Base-by-base conservation (phyloP, 2,888 invertebrate species). In the Drosophila neutralis region DNA sequence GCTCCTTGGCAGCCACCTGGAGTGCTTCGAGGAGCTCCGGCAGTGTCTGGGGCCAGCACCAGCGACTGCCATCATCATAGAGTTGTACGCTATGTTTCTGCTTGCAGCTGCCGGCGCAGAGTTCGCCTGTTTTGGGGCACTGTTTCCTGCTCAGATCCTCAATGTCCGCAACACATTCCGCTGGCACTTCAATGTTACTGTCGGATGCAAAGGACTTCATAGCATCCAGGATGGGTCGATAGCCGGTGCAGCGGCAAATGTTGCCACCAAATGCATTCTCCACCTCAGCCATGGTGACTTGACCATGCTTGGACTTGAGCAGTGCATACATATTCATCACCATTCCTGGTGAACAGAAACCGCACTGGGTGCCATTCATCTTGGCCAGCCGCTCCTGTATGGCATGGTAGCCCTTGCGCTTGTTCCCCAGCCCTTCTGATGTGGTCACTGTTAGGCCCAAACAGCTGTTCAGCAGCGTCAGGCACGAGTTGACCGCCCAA, bases 171-270 rank as follows among this genome's bases (percentile, higher is more conserved):
- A 45, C 21, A 40, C 95, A 92, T 84, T 94, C 92, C 0, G 92
- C 51, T 0, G 89, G 91, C 27, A 92, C 77, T 29, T 92, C 86
- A 57, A 94, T 93, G 10, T 94, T 94, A 7, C 94, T 94, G 81
- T 96, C 95, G 1, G 91, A 93, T 0, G 96, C 95, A 78, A 96
- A 95, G 2, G 96, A 95, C 92, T 97, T 97, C 92, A 97, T 96
- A 4, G 97, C 95, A 88, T 97, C 97, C 56, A 96, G 93, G 71
- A 97, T 97, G 0, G 97, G 94, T 6, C 97, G 94, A 89, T 96
- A 97, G 0, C 97, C 97, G 0, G 97, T 97, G 85, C 97, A 97
- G 61, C 97, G 94, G 80, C 97, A 97, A 35, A 97, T 95, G 78
- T 97, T 96, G 57, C 96, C 94, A 10, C 96, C 97, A 83, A 97